phyloP scores from a whole-genome alignment of 2,797 vertebrate genomes.

The Bradypodion ventrale region DNA sequence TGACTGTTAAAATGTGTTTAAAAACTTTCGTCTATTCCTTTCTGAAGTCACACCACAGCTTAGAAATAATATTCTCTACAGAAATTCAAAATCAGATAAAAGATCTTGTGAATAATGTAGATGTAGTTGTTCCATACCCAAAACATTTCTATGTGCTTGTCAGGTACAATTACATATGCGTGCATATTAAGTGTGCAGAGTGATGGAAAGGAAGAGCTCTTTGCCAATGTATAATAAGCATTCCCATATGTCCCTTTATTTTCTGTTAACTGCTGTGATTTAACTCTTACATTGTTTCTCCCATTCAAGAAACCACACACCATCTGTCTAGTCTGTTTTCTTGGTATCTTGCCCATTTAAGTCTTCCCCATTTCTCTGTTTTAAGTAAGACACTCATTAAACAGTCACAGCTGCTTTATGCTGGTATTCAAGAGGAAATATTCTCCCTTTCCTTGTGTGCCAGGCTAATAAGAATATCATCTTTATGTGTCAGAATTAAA shows the following conservation, averaged over 20 bases:
- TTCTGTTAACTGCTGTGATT: constrained; percentile 44
- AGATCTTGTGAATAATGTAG: not conserved
- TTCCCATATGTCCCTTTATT: constrained; percentile 38
- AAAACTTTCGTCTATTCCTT: not conserved
- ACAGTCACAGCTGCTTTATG: constrained; percentile 53
- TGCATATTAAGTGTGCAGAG: constrained; percentile 25
- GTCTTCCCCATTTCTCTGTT: constrained; percentile 62
- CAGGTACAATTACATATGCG: not conserved
- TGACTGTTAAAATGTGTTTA: not conserved
- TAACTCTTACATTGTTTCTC: constrained; percentile 50
- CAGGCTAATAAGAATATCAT: constrained; percentile 34
- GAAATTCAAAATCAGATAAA: constrained; percentile 1
- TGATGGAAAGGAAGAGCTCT: constrained; percentile 41
- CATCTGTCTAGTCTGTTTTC: constrained; percentile 63
- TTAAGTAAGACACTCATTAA: constrained; percentile 46
- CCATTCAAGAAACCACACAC: constrained; percentile 57
- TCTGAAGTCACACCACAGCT: not conserved
- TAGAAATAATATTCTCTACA: constrained; percentile 1
- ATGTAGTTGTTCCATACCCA: not conserved
- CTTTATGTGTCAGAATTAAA: constrained; percentile 52
- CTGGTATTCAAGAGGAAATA: constrained; percentile 49
- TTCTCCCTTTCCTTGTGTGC: not conserved
- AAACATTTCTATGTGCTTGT: not conserved
- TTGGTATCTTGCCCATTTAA: constrained; percentile 56
- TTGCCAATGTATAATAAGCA: constrained; percentile 38